Evolutionary conservation across 2,797 vertebrate species (phyloP).

Genomic region (Clarias laeviceps): DNA sequence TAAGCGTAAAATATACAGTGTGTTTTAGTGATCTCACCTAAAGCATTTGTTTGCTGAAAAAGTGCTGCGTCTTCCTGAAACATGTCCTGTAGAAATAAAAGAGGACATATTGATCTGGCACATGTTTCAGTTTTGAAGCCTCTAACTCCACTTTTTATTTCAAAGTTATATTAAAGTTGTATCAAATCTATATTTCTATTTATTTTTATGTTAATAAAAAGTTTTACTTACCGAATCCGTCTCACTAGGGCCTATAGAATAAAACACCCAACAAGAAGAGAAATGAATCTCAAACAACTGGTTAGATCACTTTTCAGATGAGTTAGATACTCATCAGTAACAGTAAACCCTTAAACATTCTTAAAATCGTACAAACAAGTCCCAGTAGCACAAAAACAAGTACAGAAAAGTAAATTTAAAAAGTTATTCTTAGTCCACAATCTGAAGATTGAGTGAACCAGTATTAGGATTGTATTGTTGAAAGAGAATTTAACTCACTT

Average conservation of each 20-base stretch:
- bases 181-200: not conserved
- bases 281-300: not conserved
- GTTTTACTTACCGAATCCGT: not conserved
- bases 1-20: not conserved
- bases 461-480: no score
- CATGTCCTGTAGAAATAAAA: not conserved
- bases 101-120: not conserved
- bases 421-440: no score
- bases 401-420: no score
- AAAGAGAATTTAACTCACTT: no score
- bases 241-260: not conserved
- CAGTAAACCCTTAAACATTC: not conserved
- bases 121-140: not conserved
- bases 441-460: no score
- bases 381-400: no score
- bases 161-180: not conserved
- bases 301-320: not conserved
- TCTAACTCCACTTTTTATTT: not conserved
- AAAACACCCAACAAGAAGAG: not conserved
- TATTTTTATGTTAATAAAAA: not conserved
- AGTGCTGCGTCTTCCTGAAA: not conserved
- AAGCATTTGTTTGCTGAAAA: not conserved
- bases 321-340: no score
- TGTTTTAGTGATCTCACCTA: constrained; percentile 8
- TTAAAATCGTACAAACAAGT: not conserved